Evolutionary conservation across 2,113 vertebrate genomes (phyloP), one percentile per base, ranked within the genome.

Genomic region (Ibidorhyncha struthersii): DNA sequence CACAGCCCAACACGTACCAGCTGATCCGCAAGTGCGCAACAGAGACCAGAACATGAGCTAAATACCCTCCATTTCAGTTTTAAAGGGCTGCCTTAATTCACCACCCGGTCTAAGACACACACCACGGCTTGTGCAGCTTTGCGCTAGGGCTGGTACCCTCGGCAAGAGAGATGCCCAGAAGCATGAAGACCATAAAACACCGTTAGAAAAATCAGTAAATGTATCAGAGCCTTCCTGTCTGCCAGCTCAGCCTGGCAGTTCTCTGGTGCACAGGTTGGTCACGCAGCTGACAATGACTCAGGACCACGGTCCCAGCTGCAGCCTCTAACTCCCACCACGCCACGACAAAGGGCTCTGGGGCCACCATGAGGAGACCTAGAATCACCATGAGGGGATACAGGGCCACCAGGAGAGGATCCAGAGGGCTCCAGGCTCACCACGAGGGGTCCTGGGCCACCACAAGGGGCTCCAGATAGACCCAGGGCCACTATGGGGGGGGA

Each of bases 61-160:
- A 70, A 65, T 2, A 15, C 32, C 69, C 52, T 71, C 70, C 65
- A 34, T 5, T 34, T 29, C 89, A 52, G 59, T 6, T n/a, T 34
- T 34, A 8, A 50, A 80, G 53, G 23, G 49, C 21, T 61, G 63
- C 80, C 53, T 55, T 16, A 16, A 43, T 30, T 38, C 40, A 67
- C 8, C 70, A 34, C 45, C 29, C 4, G 0, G 12, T 4, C 43
- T 20, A 17, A 36, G 36, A 15, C 1, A 2, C 65, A 8, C 20
- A 32, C 0, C 20, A 29, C 0, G 0, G 66, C 82, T 81, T 13
- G 1, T 49, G 26, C 65, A 19, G 82, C 41, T 18, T 9, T 3
- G 47, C 9, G 5, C 59, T 20, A 41, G 22, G 29, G 50, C 66
- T 40, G 62, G 32, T 11, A 63, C 13, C 45, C 63, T 36, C 1